A percentile compares a stretch with the other conserved stretches of the same genome.
These are phyloP conservation scores for Antedon bifida DNA, from an alignment of 35 echinoderm and acorn worm genomes.

Conservation along the genomic window DNA sequence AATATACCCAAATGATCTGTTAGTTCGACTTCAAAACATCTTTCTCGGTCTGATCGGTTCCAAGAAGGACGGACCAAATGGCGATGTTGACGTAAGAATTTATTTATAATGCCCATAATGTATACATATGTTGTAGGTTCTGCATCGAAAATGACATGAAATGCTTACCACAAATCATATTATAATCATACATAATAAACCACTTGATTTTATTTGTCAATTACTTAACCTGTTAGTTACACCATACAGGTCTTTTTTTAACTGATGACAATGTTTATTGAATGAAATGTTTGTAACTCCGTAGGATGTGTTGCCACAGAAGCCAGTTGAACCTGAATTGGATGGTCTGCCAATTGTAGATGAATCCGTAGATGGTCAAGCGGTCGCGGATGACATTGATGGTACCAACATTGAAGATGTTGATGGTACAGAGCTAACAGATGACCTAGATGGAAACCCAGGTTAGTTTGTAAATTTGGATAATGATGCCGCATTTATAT, in stretches of 20 bases:
- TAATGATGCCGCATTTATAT: not conserved
- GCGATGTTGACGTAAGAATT: not conserved
- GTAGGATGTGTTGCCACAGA: not conserved
- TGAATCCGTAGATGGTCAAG: not conserved
- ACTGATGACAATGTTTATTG: too few relatives aligned
- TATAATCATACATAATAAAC: too few relatives aligned
- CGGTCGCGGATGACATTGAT: not conserved
- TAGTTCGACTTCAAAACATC: conserved; percentile 71
- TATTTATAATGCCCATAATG: not conserved
- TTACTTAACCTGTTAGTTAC: too few relatives aligned
- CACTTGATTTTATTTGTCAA: too few relatives aligned
- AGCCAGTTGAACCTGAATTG: conserved; percentile 8
- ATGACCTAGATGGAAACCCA: conserved; percentile 79
- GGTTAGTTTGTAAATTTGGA: conserved; percentile 25
- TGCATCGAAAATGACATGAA: too few relatives aligned
- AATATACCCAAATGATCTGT: conserved; percentile 71
- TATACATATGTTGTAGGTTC: too few relatives aligned
- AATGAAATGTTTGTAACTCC: too few relatives aligned
- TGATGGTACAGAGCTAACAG: not conserved
- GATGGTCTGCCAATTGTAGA: conserved; percentile 59
- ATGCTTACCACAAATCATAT: too few relatives aligned
- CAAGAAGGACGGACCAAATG: not conserved
- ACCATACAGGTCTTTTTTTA: too few relatives aligned
- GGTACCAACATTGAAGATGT: not conserved
- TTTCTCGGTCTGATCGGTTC: conserved; percentile 57